These are phyloP conservation scores for Zaprionus lachaisei DNA, from an alignment of 1,140 invertebrate genomes.

Conservation along the genomic window DNA sequence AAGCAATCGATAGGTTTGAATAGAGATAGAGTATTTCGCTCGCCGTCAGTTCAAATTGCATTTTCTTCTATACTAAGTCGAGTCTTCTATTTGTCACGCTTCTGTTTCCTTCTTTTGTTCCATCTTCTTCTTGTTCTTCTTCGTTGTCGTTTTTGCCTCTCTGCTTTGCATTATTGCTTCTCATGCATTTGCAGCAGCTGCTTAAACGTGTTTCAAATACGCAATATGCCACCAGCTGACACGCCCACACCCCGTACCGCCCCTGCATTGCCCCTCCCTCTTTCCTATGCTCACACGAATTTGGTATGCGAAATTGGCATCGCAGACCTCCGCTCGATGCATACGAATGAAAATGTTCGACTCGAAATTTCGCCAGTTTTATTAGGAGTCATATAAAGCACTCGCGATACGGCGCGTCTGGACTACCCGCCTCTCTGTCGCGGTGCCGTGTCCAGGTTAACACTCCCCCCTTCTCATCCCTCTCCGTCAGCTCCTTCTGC, in stretches of 20 bases:
- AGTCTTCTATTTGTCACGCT: constrained; percentile 51
- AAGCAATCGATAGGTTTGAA: too few species aligned
- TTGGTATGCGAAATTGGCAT: constrained; percentile 55
- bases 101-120: constrained; percentile 40
- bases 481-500: background rate
- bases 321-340: constrained; percentile 40
- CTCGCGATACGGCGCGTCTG: background rate
- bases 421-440: background rate
- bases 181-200: constrained; percentile 74
- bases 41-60: background rate
- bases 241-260: constrained; percentile 5
- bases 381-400: constrained; percentile 71
- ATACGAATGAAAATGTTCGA: constrained; percentile 69
- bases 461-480: background rate
- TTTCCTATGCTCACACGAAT: constrained; percentile 21
- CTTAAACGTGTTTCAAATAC: constrained; percentile 80
- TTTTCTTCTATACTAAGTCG: background rate
- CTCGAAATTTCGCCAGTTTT: constrained; percentile 51
- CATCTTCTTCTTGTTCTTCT: constrained; percentile 26
- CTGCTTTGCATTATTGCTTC: constrained; percentile 56
- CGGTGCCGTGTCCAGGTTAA: background rate
- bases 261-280: background rate
- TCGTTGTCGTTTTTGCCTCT: constrained; percentile 23
- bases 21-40: background rate
- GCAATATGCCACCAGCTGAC: constrained; percentile 56